These are phyloP conservation scores for Drosophila infuscata DNA, from an alignment of 2,888 invertebrate genomes.

Conservation along the genomic window DNA sequence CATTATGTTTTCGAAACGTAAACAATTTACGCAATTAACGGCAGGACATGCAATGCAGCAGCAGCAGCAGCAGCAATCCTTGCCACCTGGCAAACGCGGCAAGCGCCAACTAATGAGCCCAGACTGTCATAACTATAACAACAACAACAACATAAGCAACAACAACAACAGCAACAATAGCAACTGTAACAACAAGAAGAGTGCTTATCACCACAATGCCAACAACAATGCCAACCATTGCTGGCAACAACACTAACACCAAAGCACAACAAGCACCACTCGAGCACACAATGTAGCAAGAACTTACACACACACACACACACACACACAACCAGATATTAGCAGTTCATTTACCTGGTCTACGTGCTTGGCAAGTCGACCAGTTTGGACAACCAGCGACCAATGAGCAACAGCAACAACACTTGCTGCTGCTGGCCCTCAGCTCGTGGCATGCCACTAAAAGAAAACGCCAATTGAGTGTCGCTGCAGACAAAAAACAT, in stretches of 20 bases:
- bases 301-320: slow-evolving; percentile 25
- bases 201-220: slow-evolving; percentile 54
- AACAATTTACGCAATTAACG: slow-evolving; percentile 80
- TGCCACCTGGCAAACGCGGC: slow-evolving; percentile 57
- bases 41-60: slow-evolving; percentile 51
- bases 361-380: slow-evolving; percentile 60
- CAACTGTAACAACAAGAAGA: slow-evolving; percentile 23
- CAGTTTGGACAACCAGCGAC: slow-evolving; percentile 35
- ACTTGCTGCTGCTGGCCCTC: neutral
- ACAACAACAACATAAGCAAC: slow-evolving; percentile 24
- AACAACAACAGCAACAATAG: slow-evolving; percentile 8
- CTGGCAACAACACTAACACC: slow-evolving; percentile 52
- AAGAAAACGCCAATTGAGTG: slow-evolving; percentile 69
- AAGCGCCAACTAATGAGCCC: slow-evolving; percentile 78
- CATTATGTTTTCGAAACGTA: slow-evolving; percentile 78
- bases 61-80: neutral
- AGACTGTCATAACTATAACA: slow-evolving; percentile 75
- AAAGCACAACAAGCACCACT: slow-evolving; percentile 62
- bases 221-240: slow-evolving; percentile 54
- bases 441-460: slow-evolving; percentile 53
- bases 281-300: slow-evolving; percentile 46
- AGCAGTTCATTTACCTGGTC: slow-evolving; percentile 76
- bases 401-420: slow-evolving; percentile 6
- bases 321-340: slow-evolving; percentile 38
- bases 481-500: slow-evolving; percentile 35